Percentiles rank a stretch among this genome's conserved stretches.
phyloP scores from a whole-genome alignment of 1,140 invertebrate genomes.

The Euura lappo region DNA sequence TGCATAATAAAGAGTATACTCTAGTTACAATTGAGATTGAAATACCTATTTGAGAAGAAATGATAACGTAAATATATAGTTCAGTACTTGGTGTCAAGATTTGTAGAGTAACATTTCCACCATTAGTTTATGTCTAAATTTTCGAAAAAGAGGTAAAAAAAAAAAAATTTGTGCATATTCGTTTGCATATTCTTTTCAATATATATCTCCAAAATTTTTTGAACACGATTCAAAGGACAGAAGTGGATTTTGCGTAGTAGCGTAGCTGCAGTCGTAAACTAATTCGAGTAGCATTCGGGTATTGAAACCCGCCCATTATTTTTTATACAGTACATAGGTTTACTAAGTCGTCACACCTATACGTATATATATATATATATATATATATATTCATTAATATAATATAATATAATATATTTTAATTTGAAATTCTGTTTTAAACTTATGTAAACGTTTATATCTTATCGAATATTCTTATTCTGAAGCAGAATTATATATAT shows the following conservation, averaged over 20 bases:
- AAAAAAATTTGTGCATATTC: no score
- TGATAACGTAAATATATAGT: not conserved
- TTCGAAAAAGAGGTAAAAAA: no score
- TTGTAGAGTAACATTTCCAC: slow-evolving; percentile 5
- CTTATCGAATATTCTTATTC: not conserved
- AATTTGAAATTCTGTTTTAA: not conserved
- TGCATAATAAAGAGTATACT: not conserved
- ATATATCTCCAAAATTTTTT: not conserved
- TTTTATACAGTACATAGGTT: not conserved
- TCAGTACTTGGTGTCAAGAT: slow-evolving; percentile 3
- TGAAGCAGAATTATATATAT: not conserved
- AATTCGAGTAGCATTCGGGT: not conserved
- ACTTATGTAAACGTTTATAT: not conserved
- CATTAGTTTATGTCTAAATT: not conserved
- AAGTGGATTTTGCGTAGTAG: not conserved
- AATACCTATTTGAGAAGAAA: no score
- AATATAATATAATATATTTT: not conserved
- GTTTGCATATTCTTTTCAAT: no score
- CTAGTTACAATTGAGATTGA: not conserved
- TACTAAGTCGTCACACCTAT: not conserved
- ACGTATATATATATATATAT: not conserved
- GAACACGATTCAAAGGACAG: slow-evolving; percentile 2
- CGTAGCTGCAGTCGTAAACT: not conserved
- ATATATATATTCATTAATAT: not conserved
- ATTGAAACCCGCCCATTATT: no score